A percentile compares a stretch with the other conserved stretches of the same genome.
Conservation (phyloP, 1,140 invertebrate genomes). For the Limonius californicus region DNA sequence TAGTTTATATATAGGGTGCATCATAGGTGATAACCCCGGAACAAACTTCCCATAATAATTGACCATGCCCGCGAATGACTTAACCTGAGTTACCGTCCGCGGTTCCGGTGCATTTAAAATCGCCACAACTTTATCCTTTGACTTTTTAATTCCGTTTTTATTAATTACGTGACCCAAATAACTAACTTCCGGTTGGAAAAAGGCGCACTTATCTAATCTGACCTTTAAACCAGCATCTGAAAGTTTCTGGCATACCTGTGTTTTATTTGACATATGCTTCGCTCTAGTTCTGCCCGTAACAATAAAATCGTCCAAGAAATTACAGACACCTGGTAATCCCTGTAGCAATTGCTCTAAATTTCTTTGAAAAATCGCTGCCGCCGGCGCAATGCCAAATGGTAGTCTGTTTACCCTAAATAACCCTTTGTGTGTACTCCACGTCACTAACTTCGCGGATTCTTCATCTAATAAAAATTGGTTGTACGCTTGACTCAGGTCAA, state of each 20-base stretch:
- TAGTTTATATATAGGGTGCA: neutral
- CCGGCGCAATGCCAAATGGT: neutral
- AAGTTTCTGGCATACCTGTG: neutral
- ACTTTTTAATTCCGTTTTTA: neutral
- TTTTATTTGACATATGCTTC: constrained; percentile 17
- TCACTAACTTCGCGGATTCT: neutral
- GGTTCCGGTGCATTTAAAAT: constrained; percentile 23
- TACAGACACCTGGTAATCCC: constrained; percentile 19
- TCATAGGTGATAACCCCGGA: constrained; percentile 14
- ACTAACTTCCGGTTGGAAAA: neutral
- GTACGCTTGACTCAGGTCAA: too few species aligned
- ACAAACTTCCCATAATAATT: constrained; percentile 42
- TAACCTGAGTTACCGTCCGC: constrained; percentile 31
- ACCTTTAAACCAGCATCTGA: neutral
- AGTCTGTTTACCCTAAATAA: neutral
- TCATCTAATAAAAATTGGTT: constrained; percentile 11
- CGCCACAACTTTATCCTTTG: neutral
- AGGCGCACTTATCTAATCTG: neutral
- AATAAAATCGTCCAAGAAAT: constrained; percentile 32
- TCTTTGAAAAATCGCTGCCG: neutral
- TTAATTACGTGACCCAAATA: neutral
- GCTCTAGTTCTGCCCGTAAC: constrained; percentile 30
- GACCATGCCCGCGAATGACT: constrained; percentile 40
- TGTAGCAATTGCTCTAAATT: constrained; percentile 36
- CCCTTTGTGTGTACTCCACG: neutral